These are phyloP conservation scores for Sesia bembeciformis DNA, from an alignment of 2,888 invertebrate species.

Conservation along the genomic window DNA sequence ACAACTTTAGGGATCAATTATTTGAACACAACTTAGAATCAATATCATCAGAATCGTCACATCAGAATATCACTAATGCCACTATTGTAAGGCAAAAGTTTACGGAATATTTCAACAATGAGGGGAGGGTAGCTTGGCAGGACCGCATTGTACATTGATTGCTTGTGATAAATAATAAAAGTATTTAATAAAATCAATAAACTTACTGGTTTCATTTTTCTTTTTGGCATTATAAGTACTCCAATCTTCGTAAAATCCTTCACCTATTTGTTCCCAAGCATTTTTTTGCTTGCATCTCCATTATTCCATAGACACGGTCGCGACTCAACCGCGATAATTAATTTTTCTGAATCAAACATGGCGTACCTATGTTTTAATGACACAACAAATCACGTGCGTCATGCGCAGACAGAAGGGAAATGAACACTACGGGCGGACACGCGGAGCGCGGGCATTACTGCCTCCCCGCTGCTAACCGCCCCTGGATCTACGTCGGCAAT, in stretches of 20 bases:
- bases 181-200: too few species aligned
- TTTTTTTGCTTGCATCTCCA: too few species aligned
- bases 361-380: too few species aligned
- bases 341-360: too few species aligned
- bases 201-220: too few species aligned
- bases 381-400: too few species aligned
- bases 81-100: slow-evolving; percentile 1
- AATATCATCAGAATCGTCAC: neutral
- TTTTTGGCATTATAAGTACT: too few species aligned
- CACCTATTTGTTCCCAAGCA: too few species aligned
- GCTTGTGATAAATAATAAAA: neutral
- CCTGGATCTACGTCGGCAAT: neutral
- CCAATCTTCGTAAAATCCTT: too few species aligned
- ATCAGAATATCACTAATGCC: neutral
- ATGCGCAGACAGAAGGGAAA: too few species aligned
- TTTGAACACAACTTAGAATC: neutral
- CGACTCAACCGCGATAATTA: too few species aligned
- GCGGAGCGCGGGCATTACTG: neutral
- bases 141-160: neutral
- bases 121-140: neutral
- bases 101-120: slow-evolving; percentile 1
- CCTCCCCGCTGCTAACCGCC: neutral
- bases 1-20: neutral
- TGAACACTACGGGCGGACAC: neutral
- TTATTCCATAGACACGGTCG: too few species aligned